These are phyloP conservation scores for Anguilla rostrata DNA, from an alignment of 2,113 vertebrate genomes.

Conservation along the genomic window DNA sequence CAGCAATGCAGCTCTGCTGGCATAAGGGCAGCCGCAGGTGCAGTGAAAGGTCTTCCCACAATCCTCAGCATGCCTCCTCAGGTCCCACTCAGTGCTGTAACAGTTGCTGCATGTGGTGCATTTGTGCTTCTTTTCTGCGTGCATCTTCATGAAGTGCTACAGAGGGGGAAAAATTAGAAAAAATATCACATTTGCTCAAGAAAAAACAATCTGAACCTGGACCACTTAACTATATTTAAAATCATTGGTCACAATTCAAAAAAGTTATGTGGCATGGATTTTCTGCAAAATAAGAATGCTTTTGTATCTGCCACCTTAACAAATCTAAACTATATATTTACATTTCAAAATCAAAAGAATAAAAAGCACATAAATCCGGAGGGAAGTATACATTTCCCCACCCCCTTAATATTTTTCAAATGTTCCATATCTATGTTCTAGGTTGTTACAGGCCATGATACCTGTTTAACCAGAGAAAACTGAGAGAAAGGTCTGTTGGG, in stretches of 20 bases:
- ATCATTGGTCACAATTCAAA: no score
- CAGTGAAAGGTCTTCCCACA: slow-evolving; percentile 95
- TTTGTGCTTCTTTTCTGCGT: slow-evolving; percentile 97
- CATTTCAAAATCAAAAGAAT: no score
- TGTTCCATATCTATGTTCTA: no score
- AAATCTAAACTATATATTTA: no score
- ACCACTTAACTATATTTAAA: no score
- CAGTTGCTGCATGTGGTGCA: slow-evolving; percentile 92
- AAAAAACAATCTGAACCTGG: no score
- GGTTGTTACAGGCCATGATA: slow-evolving; percentile 54
- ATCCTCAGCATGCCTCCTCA: slow-evolving; percentile 87
- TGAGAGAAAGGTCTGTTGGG: slow-evolving; percentile 94
- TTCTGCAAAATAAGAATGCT: no score
- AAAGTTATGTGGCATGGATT: no score
- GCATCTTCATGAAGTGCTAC: slow-evolving; percentile 99
- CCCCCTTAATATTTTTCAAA: no score
- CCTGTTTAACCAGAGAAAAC: slow-evolving; percentile 96
- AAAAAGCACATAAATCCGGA: no score
- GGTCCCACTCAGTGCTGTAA: slow-evolving; percentile 95
- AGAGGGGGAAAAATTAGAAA: neutral
- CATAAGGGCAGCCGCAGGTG: slow-evolving; percentile 95
- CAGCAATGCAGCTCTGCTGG: slow-evolving; percentile 88
- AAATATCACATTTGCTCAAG: no score
- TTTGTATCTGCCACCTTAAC: no score
- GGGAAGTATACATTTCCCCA: neutral